A percentile compares a stretch with the other conserved stretches of the same genome.
phyloP scores from a whole-genome alignment of 1,140 invertebrate species.

The Aphis gossypii region DNA sequence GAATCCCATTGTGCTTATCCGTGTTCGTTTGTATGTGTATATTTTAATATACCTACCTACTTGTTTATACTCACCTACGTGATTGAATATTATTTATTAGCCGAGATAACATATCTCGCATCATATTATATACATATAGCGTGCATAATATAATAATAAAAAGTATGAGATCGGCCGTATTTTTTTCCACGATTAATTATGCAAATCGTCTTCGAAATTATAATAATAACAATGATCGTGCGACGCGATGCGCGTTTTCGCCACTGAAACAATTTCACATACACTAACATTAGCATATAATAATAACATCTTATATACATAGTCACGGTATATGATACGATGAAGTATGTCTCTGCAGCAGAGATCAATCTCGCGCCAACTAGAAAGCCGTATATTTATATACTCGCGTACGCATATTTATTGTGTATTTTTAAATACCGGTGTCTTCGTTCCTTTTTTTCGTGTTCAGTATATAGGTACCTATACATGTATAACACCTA shows the following conservation, averaged over 20 bases:
- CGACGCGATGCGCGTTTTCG: not conserved
- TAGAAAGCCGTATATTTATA: too few relatives aligned
- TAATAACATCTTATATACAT: not conserved
- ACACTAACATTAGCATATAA: slow-evolving; percentile 34
- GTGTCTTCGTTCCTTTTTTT: not conserved
- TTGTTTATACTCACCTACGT: not conserved
- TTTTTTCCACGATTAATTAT: slow-evolving; percentile 23
- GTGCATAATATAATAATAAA: not conserved
- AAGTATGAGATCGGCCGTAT: not conserved
- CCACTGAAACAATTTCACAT: slow-evolving; percentile 45
- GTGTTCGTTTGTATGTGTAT: not conserved
- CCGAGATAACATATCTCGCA: slow-evolving; percentile 10
- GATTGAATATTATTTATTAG: slow-evolving; percentile 45
- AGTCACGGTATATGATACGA: too few relatives aligned
- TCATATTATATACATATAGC: not conserved
- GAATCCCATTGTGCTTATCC: not conserved
- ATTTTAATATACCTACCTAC: not conserved
- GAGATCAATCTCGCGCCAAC: not conserved
- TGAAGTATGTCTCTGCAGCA: not conserved
- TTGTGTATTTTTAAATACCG: too few relatives aligned
- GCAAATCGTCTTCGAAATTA: slow-evolving; percentile 23
- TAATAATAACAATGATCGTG: not conserved
- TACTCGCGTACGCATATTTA: too few relatives aligned
- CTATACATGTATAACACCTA: not conserved
- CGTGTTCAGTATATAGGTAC: not conserved